These are phyloP conservation scores for Scolopax bukidnonensis DNA, from an alignment of 2,797 vertebrate species.

Conservation along the genomic window DNA sequence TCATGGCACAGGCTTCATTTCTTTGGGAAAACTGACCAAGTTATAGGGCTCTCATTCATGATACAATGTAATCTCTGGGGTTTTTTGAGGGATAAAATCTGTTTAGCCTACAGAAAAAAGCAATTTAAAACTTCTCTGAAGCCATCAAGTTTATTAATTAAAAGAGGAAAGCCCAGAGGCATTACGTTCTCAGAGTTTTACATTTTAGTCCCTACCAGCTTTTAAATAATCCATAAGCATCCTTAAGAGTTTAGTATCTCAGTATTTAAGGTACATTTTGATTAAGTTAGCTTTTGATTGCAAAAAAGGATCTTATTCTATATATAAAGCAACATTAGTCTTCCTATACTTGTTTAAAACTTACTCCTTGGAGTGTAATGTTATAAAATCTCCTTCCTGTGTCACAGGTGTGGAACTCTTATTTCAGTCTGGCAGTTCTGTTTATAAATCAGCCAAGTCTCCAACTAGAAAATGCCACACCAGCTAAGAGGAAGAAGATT, in stretches of 20 bases:
- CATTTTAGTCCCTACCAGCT: not conserved
- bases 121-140: not conserved
- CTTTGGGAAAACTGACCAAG: not conserved
- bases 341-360: not conserved
- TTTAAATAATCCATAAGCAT: not conserved
- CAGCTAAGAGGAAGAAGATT: constrained; percentile 93
- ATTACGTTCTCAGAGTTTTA: not conserved
- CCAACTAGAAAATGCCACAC: constrained; percentile 90
- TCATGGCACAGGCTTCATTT: not conserved
- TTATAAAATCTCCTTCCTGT: constrained; percentile 27
- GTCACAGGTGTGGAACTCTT: constrained; percentile 97
- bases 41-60: not conserved
- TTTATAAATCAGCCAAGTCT: constrained; percentile 99
- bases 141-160: not conserved
- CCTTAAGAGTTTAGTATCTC: not conserved
- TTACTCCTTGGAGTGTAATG: not conserved
- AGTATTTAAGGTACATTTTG: not conserved
- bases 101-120: not conserved
- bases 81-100: not conserved
- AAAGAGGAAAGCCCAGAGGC: not conserved
- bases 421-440: constrained; percentile 95
- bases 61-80: not conserved
- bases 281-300: not conserved
- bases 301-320: not conserved
- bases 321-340: not conserved